These are phyloP conservation scores for Bambusicola thoracicus DNA, from an alignment of 2,113 vertebrate genomes.

Conservation along the genomic window DNA sequence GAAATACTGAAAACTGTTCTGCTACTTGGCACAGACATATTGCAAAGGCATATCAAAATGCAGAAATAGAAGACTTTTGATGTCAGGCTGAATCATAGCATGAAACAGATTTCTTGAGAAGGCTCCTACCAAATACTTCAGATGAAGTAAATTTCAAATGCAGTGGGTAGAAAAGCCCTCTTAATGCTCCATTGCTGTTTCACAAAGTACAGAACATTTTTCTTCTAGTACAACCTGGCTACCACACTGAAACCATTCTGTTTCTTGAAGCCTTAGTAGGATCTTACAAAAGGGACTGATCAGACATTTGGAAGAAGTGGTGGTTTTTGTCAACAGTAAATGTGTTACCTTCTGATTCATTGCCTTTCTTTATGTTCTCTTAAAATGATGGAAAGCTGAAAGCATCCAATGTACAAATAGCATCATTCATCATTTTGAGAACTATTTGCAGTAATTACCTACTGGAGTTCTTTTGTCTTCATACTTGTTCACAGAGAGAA, in stretches of 20 bases:
- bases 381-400: rapidly evolving
- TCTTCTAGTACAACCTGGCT: neutral
- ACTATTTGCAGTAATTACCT: neutral
- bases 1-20: slow-evolving; percentile 17
- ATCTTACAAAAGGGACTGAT: neutral
- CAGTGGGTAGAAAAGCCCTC: neutral
- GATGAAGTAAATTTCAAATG: neutral
- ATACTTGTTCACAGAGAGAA: neutral
- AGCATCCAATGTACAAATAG: neutral
- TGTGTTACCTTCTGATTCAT: neutral
- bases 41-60: neutral
- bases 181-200: neutral
- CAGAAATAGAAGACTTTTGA: neutral
- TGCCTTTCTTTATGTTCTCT: neutral
- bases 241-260: neutral
- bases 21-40: slow-evolving; percentile 9
- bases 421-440: neutral
- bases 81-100: neutral
- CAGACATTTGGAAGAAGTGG: neutral
- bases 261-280: neutral
- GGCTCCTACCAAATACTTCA: neutral
- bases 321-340: neutral
- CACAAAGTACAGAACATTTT: neutral
- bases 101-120: neutral
- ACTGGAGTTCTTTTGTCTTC: neutral